A percentile compares a stretch with the other conserved stretches of the same genome.
These are phyloP conservation scores for Orius insidiosus DNA, from an alignment of 1,140 invertebrate species.

Conservation along the genomic window DNA sequence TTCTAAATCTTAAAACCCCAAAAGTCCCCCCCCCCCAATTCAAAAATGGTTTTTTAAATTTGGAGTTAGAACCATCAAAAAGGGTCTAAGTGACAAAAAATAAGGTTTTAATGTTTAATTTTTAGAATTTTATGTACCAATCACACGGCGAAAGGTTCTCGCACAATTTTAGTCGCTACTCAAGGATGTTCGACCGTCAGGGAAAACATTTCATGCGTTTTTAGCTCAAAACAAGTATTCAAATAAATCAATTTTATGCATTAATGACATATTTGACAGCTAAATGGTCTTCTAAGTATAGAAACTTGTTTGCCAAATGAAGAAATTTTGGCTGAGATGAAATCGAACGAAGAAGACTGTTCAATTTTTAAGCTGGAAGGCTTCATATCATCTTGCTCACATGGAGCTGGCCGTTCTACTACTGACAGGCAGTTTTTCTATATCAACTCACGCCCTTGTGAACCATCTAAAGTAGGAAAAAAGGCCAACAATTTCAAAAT, in stretches of 20 bases:
- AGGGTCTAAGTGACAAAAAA: no score
- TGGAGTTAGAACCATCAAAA: no score
- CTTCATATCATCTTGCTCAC: slow-evolving; percentile 65
- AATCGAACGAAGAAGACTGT: slow-evolving; percentile 10
- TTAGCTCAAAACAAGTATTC: slow-evolving; percentile 65
- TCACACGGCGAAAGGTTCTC: slow-evolving; percentile 42
- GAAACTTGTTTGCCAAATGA: slow-evolving; percentile 17
- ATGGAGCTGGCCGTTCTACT: slow-evolving; percentile 64
- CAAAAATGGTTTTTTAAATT: slow-evolving; percentile 13
- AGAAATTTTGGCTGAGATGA: slow-evolving; percentile 22
- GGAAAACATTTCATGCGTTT: slow-evolving; percentile 72
- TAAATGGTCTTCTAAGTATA: slow-evolving; percentile 27
- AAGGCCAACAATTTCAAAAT: not conserved
- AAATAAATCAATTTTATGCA: not conserved
- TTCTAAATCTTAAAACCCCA: not conserved
- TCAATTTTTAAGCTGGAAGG: slow-evolving; percentile 37
- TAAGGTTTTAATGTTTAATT: slow-evolving; percentile 17
- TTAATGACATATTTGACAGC: slow-evolving; percentile 20
- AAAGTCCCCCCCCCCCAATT: not conserved
- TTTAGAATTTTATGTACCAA: slow-evolving; percentile 60
- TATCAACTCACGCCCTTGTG: slow-evolving; percentile 85
- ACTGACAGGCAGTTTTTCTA: slow-evolving; percentile 84
- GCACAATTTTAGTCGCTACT: slow-evolving; percentile 51
- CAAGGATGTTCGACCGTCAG: slow-evolving; percentile 46
- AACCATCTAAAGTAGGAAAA: slow-evolving; percentile 57